Evolutionary conservation across 2,797 vertebrate species (phyloP).

Genomic region (Pyrrhura leucotis): DNA sequence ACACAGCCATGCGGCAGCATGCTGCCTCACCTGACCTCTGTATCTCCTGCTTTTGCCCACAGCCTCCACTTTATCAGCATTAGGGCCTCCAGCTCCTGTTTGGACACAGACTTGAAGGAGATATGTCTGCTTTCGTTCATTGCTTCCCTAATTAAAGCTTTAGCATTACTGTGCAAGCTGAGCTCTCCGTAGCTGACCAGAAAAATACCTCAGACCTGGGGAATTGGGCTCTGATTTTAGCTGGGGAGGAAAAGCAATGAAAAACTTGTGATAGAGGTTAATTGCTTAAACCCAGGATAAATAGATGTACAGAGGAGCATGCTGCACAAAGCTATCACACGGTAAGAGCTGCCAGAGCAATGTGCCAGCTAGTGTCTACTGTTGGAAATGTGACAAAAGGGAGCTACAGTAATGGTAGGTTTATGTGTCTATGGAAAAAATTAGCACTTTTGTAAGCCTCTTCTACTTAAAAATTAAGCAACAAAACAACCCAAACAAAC

Average conservation of each 20-base stretch:
- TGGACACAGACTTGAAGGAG: neutral
- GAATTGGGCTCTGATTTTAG: neutral
- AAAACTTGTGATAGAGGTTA: neutral
- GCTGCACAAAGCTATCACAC: neutral
- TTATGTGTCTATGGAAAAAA: neutral
- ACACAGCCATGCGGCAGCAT: fast-evolving
- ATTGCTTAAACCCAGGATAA: neutral
- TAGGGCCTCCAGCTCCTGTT: neutral
- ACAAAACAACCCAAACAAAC: no score
- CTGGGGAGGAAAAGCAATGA: neutral
- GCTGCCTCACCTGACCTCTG: neutral
- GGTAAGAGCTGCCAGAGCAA: neutral
- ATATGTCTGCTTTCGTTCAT: neutral
- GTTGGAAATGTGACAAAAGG: neutral
- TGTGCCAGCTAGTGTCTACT: neutral
- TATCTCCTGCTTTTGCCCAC: neutral
- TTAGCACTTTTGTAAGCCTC: neutral
- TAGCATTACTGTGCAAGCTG: fast-evolving
- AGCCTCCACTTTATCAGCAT: neutral
- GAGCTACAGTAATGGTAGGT: neutral
- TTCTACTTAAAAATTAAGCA: neutral
- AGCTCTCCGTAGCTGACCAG: neutral
- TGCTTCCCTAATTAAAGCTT: neutral
- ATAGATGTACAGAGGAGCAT: neutral
- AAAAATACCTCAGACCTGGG: neutral